Evolutionary conservation across 2,113 vertebrate genomes (phyloP).

Genomic region (Malurus elegans): DNA sequence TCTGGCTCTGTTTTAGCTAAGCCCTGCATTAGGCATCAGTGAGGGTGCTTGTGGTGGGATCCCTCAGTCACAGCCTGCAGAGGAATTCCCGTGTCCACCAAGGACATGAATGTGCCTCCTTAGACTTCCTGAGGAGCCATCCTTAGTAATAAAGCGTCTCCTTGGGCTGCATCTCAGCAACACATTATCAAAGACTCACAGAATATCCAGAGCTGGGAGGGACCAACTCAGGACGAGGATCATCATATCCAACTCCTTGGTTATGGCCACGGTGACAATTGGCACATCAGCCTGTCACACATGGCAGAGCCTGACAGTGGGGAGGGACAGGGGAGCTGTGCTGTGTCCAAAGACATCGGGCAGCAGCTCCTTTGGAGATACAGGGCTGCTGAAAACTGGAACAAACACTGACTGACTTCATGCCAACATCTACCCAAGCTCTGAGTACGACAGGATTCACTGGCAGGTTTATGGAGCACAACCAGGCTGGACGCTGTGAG

Average conservation of each 20-base stretch:
- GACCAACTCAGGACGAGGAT: background rate
- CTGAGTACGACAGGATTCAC: accelerated
- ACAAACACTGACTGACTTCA: background rate
- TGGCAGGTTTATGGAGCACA: background rate
- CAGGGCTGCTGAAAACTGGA: background rate
- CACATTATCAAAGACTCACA: accelerated
- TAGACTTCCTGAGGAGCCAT: background rate
- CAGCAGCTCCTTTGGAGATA: background rate
- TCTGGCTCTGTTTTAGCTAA: no score
- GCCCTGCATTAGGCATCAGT: no score
- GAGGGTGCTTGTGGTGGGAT: background rate
- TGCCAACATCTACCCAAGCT: background rate
- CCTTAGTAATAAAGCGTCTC: background rate
- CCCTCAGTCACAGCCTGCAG: background rate
- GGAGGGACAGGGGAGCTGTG: background rate
- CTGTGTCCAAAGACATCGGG: background rate
- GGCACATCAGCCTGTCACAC: background rate
- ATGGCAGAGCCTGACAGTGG: background rate
- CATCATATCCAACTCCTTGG: background rate
- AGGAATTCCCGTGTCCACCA: accelerated
- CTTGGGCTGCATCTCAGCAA: background rate
- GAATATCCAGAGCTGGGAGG: background rate
- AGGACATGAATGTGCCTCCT: background rate
- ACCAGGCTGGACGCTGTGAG: background rate
- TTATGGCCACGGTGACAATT: accelerated